Base-by-base conservation (phyloP, 2,888 invertebrate species). In the Eustalomyia histrio region DNA sequence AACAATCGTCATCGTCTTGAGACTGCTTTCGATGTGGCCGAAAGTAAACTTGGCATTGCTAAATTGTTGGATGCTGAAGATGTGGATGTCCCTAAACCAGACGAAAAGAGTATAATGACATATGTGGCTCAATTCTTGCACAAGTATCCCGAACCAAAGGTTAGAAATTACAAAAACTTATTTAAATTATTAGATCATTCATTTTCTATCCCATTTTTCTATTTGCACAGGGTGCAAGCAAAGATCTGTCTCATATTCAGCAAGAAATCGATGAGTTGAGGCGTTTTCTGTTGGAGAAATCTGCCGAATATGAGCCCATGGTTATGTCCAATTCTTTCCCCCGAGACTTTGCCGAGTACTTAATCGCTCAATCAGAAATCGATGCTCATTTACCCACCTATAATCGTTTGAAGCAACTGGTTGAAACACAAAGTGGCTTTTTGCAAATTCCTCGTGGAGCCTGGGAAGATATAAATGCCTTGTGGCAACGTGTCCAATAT, bases 51-150 rank as follows among this genome's bases (percentile, higher is more conserved):
- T 50, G 98, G 98, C 79, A 98, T 99, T 86, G 95, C 97, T 21
- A 93, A 96, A 86, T 92, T 99, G 12, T 91, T 99, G 71, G 99
- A 99, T 90, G 96, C 98, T 4, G 98, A 98, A 91, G 98, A 98
- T 91, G 97, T 98, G 65, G 98, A 98, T 90, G 97, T 98, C 29
- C 95, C 96, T 33, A 96, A 97, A 89, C 99, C 99, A 5, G 99
- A 99, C 90, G 99, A 99, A 90, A 96, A 97, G 91, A 98, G 97
- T 82, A 97, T 99, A 86, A 99, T 99, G 98, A 99, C 99, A 35
- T 99, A 99, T 90, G 98, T 99, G 82, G 98, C 99, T 52, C 98
- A 99, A 92, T 99, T 99, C 91, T 92, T 99, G 88, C 97, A 98
- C 90, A 97, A 97, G 92, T 97, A 96, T 91, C 96, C 96, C 60